phyloP scores from a whole-genome alignment of 2,797 vertebrate genomes.

The Rhabdophis nuchalis region DNA sequence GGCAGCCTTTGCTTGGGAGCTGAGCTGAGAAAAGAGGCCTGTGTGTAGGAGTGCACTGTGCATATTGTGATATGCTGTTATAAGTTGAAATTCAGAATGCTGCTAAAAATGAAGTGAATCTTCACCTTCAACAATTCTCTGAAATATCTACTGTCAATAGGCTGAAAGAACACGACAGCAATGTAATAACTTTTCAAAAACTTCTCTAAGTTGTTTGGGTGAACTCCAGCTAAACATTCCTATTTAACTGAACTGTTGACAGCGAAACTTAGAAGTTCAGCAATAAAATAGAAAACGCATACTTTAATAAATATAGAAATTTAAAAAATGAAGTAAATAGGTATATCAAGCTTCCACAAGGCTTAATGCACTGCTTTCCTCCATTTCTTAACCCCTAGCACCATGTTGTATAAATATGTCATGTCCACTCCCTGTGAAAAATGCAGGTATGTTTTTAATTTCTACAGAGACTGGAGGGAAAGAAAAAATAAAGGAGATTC shows the following conservation, averaged over 20 bases:
- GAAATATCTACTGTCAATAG: not conserved
- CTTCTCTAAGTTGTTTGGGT: not conserved
- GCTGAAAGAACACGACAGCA: not conserved
- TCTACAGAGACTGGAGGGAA: not conserved
- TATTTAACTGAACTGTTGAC: not conserved
- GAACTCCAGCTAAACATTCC: not conserved
- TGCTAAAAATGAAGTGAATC: not conserved
- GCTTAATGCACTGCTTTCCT: not conserved
- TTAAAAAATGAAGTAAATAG: not conserved
- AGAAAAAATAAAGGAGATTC: not conserved
- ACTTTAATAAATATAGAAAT: not conserved
- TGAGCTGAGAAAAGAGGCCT: not conserved
- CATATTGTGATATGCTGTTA: not conserved
- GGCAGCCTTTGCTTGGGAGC: not conserved
- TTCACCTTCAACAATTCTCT: not conserved
- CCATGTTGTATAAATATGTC: not conserved
- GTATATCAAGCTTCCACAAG: not conserved
- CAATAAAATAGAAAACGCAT: not conserved
- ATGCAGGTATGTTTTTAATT: not conserved
- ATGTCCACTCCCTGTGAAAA: not conserved
- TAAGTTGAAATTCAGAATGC: not conserved
- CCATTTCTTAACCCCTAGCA: not conserved
- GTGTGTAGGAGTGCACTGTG: not conserved
- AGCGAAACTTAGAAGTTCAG: not conserved
- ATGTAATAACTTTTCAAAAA: not conserved